Percentiles rank a stretch among this genome's conserved stretches.
phyloP scores from a whole-genome alignment of 2,797 vertebrate species.

The Vespertilio murinus region DNA sequence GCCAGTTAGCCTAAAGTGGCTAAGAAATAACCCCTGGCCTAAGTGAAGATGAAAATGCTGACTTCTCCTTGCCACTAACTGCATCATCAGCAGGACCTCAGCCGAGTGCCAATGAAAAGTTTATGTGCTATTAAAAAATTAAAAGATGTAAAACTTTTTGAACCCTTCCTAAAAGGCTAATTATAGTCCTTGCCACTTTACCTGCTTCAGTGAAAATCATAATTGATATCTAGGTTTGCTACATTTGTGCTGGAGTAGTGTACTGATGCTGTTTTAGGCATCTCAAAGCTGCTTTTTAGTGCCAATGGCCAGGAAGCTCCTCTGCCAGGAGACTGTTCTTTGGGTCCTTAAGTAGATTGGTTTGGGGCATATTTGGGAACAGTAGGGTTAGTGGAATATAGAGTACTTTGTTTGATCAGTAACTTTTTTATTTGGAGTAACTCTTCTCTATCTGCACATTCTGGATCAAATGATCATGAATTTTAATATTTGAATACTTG shows the following conservation, averaged over 20 bases:
- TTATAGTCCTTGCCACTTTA: background rate
- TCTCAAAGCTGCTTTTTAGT: background rate
- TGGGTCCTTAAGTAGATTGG: background rate
- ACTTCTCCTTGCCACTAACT: background rate
- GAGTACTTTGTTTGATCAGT: constrained; percentile 4
- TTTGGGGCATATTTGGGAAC: background rate
- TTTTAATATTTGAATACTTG: background rate
- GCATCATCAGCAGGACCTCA: background rate
- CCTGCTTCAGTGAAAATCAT: background rate
- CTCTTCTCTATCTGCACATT: background rate
- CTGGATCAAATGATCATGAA: background rate
- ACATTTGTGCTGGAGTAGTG: background rate
- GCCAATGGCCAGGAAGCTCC: background rate
- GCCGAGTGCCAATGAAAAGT: background rate
- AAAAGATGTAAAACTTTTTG: background rate
- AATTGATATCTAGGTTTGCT: background rate
- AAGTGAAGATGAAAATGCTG: background rate
- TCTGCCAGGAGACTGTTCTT: background rate
- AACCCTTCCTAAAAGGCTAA: constrained; percentile 4
- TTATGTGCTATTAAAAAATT: constrained; percentile 50
- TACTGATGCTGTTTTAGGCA: background rate
- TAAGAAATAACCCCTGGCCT: background rate
- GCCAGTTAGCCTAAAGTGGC: background rate
- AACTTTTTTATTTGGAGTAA: background rate
- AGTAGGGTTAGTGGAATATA: background rate